Evolutionary conservation across 92 coral and sea anemone genomes (phyloP).

Genomic region (Umimayanthus chanpuru): DNA sequence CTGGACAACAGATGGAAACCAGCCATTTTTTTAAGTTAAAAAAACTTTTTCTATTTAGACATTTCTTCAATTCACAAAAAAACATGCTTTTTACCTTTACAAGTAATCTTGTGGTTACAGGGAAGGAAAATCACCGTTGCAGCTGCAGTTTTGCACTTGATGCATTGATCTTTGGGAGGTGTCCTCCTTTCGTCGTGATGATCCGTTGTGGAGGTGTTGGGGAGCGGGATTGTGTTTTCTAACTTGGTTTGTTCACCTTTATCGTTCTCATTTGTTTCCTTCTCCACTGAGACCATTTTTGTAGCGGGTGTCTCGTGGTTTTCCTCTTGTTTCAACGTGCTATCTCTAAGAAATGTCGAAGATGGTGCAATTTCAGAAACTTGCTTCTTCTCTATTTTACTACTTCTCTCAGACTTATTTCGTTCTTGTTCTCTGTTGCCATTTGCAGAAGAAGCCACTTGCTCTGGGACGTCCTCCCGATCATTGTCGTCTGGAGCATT

Average conservation of each 20-base stretch:
- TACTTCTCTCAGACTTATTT: too few species aligned
- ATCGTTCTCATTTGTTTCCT: background rate
- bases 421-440: background rate
- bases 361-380: too few species aligned
- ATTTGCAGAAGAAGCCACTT: background rate
- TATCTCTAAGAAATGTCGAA: background rate
- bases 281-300: background rate
- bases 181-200: background rate
- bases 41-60: background rate
- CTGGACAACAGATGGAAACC: too few species aligned
- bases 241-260: background rate
- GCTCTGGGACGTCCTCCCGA: background rate
- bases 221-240: background rate
- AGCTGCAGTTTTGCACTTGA: background rate
- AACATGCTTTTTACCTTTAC: background rate
- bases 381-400: background rate
- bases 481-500: background rate
- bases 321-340: background rate
- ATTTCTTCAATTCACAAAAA: background rate
- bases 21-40: too few species aligned
- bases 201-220: background rate
- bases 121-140: background rate
- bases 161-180: background rate
- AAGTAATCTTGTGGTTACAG: conserved; percentile 5
- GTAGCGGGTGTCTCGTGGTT: background rate